Conservation (phyloP, 2,888 invertebrate genomes). For the Synergus umbraculus region DNA sequence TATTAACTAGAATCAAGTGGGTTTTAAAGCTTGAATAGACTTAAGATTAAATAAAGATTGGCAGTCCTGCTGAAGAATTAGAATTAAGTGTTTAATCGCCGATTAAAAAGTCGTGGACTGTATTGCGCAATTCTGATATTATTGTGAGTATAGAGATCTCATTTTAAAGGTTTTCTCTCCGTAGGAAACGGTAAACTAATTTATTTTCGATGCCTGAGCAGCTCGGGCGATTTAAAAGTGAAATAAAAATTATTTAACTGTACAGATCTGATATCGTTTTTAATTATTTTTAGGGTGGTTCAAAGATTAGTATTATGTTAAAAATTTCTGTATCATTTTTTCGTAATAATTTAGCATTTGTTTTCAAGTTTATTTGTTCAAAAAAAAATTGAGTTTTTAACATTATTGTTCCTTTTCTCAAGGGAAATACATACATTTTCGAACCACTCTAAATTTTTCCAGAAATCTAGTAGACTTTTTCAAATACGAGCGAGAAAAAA, state of each 20-base stretch:
- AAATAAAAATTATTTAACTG: constrained; percentile 39
- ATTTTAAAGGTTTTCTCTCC: constrained; percentile 21
- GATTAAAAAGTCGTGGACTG: constrained; percentile 31
- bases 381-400: neutral
- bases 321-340: neutral
- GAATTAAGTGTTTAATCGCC: constrained; percentile 37
- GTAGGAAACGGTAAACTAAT: constrained; percentile 29
- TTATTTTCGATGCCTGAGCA: constrained; percentile 27
- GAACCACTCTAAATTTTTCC: neutral
- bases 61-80: constrained; percentile 18
- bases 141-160: constrained; percentile 30
- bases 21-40: neutral
- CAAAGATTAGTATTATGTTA: neutral
- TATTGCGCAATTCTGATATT: constrained; percentile 39
- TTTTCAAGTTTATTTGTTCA: neutral
- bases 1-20: neutral
- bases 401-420: neutral
- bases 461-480: neutral
- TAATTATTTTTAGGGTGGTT: neutral
- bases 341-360: neutral
- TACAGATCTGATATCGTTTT: neutral
- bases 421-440: neutral
- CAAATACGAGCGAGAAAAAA: neutral
- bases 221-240: constrained; percentile 20
- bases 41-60: neutral